A percentile compares a stretch with the other conserved stretches of the same genome.
Conservation (phyloP, 2,888 invertebrate species). For the Mycalesis mineus region DNA sequence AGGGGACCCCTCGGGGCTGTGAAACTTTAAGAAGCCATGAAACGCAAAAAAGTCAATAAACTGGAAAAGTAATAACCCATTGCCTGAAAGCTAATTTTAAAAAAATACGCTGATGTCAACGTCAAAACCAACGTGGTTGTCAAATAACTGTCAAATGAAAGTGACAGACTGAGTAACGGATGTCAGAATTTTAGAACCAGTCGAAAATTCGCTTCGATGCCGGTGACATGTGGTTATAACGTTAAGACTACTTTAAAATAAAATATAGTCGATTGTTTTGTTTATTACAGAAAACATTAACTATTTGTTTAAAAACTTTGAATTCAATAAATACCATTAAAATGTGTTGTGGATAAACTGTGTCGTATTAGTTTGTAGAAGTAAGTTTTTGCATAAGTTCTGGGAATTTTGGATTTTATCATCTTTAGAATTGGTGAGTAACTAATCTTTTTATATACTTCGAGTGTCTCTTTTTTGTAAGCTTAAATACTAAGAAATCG, state of each 20-base stretch:
- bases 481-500: slow-evolving; percentile 1
- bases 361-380: slow-evolving; percentile 38
- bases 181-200: slow-evolving; percentile 11
- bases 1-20: too few species aligned
- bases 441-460: slow-evolving; percentile 32
- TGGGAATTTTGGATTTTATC: slow-evolving; percentile 69
- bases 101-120: neutral
- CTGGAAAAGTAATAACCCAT: too few species aligned
- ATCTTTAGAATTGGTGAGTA: slow-evolving; percentile 64
- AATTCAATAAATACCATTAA: slow-evolving; percentile 15
- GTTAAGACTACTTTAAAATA: slow-evolving; percentile 15
- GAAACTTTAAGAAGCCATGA: too few species aligned
- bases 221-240: slow-evolving; percentile 19
- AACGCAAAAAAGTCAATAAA: too few species aligned
- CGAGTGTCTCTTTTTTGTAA: slow-evolving; percentile 26
- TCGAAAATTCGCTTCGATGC: slow-evolving; percentile 21
- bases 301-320: slow-evolving; percentile 7
- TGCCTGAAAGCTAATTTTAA: too few species aligned
- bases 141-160: neutral
- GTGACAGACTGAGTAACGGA: neutral
- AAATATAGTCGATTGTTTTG: slow-evolving; percentile 20
- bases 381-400: slow-evolving; percentile 53
- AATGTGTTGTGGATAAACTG: slow-evolving; percentile 53
- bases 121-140: slow-evolving; percentile 15
- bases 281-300: slow-evolving; percentile 10